These are phyloP conservation scores for Pollachius pollachius DNA, from an alignment of 2,113 vertebrate species.

Conservation along the genomic window DNA sequence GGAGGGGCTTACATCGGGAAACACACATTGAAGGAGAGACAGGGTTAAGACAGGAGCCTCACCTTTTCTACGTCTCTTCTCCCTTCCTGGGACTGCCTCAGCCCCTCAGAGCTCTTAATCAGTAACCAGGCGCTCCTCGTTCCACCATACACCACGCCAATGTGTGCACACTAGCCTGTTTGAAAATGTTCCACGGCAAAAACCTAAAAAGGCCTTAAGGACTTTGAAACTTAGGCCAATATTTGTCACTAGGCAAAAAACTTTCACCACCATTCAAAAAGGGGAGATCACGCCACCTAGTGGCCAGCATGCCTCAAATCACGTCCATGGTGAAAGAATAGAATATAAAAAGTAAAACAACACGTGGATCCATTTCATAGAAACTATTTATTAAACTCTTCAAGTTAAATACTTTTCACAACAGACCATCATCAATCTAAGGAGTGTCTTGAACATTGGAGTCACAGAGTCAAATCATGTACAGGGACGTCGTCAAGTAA, in stretches of 20 bases:
- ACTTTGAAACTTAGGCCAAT: constrained; percentile 52
- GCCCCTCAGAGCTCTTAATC: too few relatives aligned
- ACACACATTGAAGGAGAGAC: too few relatives aligned
- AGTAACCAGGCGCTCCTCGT: too few relatives aligned
- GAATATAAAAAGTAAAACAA: not conserved
- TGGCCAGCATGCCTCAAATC: constrained; percentile 2
- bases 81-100: too few relatives aligned
- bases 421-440: constrained; percentile 24
- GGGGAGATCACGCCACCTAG: not conserved
- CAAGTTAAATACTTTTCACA: constrained; percentile 16
- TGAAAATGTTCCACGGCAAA: constrained; percentile 1
- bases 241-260: constrained; percentile 26
- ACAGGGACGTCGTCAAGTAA: too few relatives aligned
- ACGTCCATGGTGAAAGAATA: not conserved
- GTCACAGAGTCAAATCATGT: constrained; percentile 10
- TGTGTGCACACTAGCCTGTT: too few relatives aligned
- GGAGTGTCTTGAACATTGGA: constrained; percentile 42
- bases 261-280: not conserved
- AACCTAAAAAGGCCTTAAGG: not conserved
- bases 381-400: constrained; percentile 58
- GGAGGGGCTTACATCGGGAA: too few relatives aligned
- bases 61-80: too few relatives aligned
- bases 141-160: too few relatives aligned
- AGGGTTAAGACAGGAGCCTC: too few relatives aligned
- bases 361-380: constrained; percentile 21